phyloP scores from a whole-genome alignment of 1,140 invertebrate species.

The Macrosteles quadrilineatus region DNA sequence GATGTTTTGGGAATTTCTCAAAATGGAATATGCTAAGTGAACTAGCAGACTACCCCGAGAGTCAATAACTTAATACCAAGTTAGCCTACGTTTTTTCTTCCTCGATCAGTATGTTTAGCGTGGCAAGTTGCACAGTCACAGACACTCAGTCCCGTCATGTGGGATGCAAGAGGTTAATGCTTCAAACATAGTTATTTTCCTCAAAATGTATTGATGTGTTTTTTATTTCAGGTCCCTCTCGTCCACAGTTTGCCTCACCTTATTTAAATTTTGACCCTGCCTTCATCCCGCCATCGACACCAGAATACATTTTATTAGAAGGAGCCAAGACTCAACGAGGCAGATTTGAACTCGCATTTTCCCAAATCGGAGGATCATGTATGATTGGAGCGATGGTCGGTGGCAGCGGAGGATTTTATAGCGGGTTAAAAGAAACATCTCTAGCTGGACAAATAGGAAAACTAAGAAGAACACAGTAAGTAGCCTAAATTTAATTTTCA shows the following conservation, averaged over 20 bases:
- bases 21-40: too few relatives aligned
- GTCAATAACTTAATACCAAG: too few relatives aligned
- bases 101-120: too few relatives aligned
- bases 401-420: slow-evolving; percentile 81
- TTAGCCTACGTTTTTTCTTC: too few relatives aligned
- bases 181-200: too few relatives aligned
- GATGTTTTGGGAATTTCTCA: too few relatives aligned
- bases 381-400: slow-evolving; percentile 82
- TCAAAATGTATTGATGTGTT: too few relatives aligned
- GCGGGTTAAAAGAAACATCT: slow-evolving; percentile 80
- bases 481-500: slow-evolving; percentile 32
- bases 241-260: slow-evolving; percentile 61
- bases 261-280: slow-evolving; percentile 91
- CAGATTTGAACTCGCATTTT: slow-evolving; percentile 86
- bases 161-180: too few relatives aligned
- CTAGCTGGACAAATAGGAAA: slow-evolving; percentile 83
- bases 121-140: too few relatives aligned
- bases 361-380: slow-evolving; percentile 87
- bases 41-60: too few relatives aligned
- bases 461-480: slow-evolving; percentile 87
- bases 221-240: slow-evolving; percentile 30
- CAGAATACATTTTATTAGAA: slow-evolving; percentile 93
- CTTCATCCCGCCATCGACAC: slow-evolving; percentile 76
- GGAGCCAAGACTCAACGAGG: slow-evolving; percentile 78
- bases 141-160: too few relatives aligned